phyloP scores from a whole-genome alignment of 2,888 invertebrate species.

The Psylliodes chrysocephalus region DNA sequence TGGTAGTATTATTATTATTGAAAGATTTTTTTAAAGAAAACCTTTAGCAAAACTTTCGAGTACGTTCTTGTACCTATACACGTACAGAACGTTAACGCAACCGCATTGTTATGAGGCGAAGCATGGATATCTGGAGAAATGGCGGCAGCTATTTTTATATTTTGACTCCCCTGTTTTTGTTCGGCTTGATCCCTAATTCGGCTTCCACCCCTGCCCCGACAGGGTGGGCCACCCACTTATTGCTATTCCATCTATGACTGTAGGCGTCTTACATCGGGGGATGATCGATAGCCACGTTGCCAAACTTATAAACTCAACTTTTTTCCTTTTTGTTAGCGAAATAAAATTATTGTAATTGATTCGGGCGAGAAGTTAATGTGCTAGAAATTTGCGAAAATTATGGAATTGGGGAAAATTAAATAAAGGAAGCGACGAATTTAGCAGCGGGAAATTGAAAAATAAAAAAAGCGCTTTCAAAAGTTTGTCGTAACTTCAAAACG shows the following conservation, averaged over 20 bases:
- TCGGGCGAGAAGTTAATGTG: background rate
- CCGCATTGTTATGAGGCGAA: constrained; percentile 38
- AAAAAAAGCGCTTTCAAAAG: too few relatives aligned
- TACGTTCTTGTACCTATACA: background rate
- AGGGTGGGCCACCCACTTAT: constrained; percentile 59
- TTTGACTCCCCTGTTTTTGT: constrained; percentile 61
- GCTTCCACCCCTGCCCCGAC: constrained; percentile 55
- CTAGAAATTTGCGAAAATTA: too few relatives aligned
- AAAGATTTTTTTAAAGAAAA: too few relatives aligned
- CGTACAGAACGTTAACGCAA: constrained; percentile 20
- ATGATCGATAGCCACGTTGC: constrained; percentile 54
- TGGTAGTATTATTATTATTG: too few relatives aligned
- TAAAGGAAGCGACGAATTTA: too few relatives aligned
- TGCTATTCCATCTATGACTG: constrained; percentile 63
- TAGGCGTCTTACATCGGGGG: constrained; percentile 59
- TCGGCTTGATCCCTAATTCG: constrained; percentile 62
- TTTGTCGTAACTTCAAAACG: too few relatives aligned
- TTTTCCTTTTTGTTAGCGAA: constrained; percentile 3
- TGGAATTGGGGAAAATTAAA: too few relatives aligned
- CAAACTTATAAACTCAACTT: constrained; percentile 4
- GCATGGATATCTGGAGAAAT: constrained; percentile 43
- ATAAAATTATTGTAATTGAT: constrained; percentile 8
- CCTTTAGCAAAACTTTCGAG: background rate
- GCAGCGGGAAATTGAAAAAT: too few relatives aligned
- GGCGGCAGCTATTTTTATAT: constrained; percentile 60